Conservation (phyloP, 2,797 vertebrate species). For the Oreochromis mossambicus region DNA sequence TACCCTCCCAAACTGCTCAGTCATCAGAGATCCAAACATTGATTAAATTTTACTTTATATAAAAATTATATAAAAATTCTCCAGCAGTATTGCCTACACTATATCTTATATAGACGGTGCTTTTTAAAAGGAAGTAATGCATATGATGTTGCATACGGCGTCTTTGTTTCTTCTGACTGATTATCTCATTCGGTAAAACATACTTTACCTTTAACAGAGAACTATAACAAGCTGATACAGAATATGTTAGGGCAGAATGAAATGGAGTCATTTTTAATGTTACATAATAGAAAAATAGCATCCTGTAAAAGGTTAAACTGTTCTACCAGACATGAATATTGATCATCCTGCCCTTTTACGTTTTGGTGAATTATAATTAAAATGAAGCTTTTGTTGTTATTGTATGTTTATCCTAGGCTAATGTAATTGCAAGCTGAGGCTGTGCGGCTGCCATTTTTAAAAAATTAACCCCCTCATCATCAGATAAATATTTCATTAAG, state of each 20-base stretch:
- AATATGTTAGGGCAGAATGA: not conserved
- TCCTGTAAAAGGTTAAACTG: not conserved
- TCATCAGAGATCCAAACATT: not conserved
- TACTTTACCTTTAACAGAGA: not conserved
- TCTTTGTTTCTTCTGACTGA: not conserved
- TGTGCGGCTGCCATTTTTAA: not conserved
- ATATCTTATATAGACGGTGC: fast-evolving
- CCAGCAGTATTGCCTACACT: not conserved
- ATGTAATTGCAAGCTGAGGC: not conserved
- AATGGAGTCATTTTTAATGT: not conserved
- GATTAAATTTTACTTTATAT: not conserved
- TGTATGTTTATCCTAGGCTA: not conserved
- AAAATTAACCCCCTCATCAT: not conserved
- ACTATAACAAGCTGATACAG: not conserved
- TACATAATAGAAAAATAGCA: not conserved
- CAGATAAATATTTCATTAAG: not conserved
- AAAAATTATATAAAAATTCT: not conserved
- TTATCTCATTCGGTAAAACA: not conserved
- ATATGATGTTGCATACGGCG: not conserved
- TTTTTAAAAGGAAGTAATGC: not conserved
- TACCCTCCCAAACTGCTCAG: not conserved
- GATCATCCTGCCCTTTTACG: not conserved
- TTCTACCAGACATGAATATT: not conserved
- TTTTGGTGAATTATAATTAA: not conserved
- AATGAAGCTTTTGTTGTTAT: not conserved